A percentile compares a stretch with the other conserved stretches of the same genome.
Conservation (phyloP, 2,797 vertebrate species). For the Phalanger gymnotis region DNA sequence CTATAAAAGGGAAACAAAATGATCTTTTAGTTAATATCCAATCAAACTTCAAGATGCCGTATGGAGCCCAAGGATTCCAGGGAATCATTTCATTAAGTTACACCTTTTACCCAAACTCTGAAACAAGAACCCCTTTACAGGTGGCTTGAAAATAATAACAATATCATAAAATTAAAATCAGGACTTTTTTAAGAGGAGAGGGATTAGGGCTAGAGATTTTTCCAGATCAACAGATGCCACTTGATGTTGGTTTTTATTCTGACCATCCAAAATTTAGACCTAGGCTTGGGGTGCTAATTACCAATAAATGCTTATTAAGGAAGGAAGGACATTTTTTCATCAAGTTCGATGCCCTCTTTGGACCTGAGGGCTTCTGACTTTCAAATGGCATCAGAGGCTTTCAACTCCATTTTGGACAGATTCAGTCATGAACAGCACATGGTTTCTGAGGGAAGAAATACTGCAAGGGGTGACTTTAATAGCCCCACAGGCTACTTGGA, state of each 20-base stretch:
- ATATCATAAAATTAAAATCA: not conserved
- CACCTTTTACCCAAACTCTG: slow-evolving; percentile 53
- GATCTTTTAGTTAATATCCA: slow-evolving; percentile 70
- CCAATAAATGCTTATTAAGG: slow-evolving; percentile 60
- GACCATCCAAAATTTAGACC: slow-evolving; percentile 62
- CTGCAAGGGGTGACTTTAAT: slow-evolving; percentile 44
- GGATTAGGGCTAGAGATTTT: not conserved
- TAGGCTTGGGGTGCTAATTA: slow-evolving; percentile 56
- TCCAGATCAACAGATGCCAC: slow-evolving; percentile 69
- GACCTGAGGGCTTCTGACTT: slow-evolving; percentile 42
- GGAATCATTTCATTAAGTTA: slow-evolving; percentile 54
- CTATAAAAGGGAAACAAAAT: slow-evolving; percentile 76
- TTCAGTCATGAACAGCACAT: slow-evolving; percentile 45
- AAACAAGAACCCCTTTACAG: slow-evolving; percentile 21
- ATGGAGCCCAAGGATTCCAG: slow-evolving; percentile 53
- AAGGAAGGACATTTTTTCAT: slow-evolving; percentile 52
- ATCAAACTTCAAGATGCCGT: slow-evolving; percentile 64
- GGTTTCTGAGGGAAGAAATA: slow-evolving; percentile 42
- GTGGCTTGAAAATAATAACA: not conserved
- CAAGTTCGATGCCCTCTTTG: slow-evolving; percentile 60
- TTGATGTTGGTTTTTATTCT: slow-evolving; percentile 72
- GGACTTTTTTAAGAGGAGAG: not conserved
- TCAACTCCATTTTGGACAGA: slow-evolving; percentile 30
- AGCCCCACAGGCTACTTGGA: slow-evolving; percentile 16
- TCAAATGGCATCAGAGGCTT: slow-evolving; percentile 35